Conservation (phyloP, 2,113 vertebrate species). For the Diphyllodes magnificus region DNA sequence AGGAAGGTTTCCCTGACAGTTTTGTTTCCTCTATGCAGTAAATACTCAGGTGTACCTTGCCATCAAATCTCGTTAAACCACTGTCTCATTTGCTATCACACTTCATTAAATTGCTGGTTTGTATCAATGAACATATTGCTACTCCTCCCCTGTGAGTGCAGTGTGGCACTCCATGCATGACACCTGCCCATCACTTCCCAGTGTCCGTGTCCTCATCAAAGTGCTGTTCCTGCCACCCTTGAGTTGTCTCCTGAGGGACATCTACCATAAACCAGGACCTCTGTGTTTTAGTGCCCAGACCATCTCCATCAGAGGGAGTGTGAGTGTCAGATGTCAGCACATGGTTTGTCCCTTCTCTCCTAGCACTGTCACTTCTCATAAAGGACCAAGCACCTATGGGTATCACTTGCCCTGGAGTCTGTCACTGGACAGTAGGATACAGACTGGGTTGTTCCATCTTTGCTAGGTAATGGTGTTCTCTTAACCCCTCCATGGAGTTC, state of each 20-base stretch:
- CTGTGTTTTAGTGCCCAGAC: background rate
- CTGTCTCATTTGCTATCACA: background rate
- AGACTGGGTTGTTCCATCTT: background rate
- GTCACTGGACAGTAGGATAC: background rate
- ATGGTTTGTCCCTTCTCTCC: background rate
- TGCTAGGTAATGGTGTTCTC: background rate
- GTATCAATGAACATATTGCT: background rate
- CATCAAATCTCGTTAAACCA: background rate
- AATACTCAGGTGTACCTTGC: background rate
- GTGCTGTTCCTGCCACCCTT: background rate
- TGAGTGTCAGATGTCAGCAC: background rate
- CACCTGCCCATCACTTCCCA: background rate
- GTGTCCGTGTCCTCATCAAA: background rate
- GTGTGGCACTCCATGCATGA: background rate
- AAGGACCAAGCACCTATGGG: rapidly evolving
- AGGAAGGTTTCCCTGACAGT: background rate
- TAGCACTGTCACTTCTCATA: background rate
- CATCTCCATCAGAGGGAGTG: no score
- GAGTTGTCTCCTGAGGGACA: background rate
- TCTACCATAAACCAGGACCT: background rate
- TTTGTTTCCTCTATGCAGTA: background rate
- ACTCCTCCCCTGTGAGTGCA: background rate
- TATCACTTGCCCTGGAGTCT: background rate
- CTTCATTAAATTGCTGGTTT: background rate
- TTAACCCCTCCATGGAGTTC: background rate